A percentile compares a stretch with the other conserved stretches of the same genome.
phyloP scores from a whole-genome alignment of 2,888 invertebrate species.

The Norana najaformis region DNA sequence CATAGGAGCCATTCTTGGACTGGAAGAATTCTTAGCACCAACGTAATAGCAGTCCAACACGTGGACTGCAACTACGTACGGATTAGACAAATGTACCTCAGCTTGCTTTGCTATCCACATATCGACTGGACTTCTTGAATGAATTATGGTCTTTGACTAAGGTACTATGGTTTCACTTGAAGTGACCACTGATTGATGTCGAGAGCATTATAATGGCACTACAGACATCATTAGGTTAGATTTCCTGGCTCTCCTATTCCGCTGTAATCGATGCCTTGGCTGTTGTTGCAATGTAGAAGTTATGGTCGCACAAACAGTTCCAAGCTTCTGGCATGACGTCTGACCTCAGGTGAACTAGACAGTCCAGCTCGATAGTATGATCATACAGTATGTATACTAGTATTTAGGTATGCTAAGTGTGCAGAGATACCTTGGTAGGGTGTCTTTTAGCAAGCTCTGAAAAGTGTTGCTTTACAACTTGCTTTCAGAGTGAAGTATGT shows the following conservation, averaged over 20 bases:
- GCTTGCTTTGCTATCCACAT: neutral
- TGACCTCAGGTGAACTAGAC: neutral
- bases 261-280: neutral
- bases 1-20: neutral
- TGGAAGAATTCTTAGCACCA: neutral
- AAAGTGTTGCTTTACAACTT: too few relatives aligned
- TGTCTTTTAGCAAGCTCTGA: too few relatives aligned
- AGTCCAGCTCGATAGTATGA: too few relatives aligned
- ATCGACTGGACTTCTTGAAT: neutral
- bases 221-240: neutral
- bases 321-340: neutral
- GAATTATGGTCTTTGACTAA: neutral
- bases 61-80: neutral
- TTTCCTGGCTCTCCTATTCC: neutral
- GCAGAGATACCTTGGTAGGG: too few relatives aligned
- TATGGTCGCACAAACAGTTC: neutral
- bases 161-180: too few relatives aligned
- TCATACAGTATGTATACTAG: too few relatives aligned
- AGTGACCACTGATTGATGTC: neutral
- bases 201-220: neutral
- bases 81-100: neutral
- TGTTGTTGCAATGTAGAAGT: neutral
- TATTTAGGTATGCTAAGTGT: too few relatives aligned
- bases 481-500: too few relatives aligned
- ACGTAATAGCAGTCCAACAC: neutral